Evolutionary conservation across 2,888 invertebrate species (phyloP).

Genomic region (Apomyelois bistriatella): DNA sequence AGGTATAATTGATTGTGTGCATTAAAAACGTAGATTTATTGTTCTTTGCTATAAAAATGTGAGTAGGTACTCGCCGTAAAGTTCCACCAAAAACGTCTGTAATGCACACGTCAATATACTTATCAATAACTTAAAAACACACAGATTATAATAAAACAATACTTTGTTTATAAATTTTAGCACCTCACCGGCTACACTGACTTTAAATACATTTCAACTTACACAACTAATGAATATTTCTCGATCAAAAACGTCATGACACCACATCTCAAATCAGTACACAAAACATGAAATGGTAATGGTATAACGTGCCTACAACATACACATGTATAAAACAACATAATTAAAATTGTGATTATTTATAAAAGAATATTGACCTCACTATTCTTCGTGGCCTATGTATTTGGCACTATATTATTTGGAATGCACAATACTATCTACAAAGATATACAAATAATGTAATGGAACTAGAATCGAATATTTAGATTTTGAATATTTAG

Average conservation of each 20-base stretch:
- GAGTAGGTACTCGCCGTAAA: background rate
- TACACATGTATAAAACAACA: slow-evolving; percentile 39
- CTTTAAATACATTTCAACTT: slow-evolving; percentile 43
- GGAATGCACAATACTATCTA: slow-evolving; percentile 72
- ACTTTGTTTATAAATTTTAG: slow-evolving; percentile 59
- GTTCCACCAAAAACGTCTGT: slow-evolving; percentile 23
- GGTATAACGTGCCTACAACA: slow-evolving; percentile 37
- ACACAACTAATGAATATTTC: slow-evolving; percentile 47
- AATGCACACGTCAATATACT: slow-evolving; percentile 38
- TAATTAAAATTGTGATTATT: slow-evolving; percentile 60
- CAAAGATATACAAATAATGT: slow-evolving; percentile 46
- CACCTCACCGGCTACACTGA: slow-evolving; percentile 69
- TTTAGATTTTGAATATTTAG: slow-evolving; percentile 38
- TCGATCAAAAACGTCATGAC: slow-evolving; percentile 48
- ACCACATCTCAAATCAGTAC: slow-evolving; percentile 53
- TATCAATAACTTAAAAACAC: slow-evolving; percentile 49
- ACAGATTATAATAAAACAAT: slow-evolving; percentile 47
- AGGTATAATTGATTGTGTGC: slow-evolving; percentile 30
- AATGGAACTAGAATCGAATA: slow-evolving; percentile 40
- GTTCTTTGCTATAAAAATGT: slow-evolving; percentile 23
- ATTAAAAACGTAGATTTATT: slow-evolving; percentile 31
- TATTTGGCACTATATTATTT: slow-evolving; percentile 77
- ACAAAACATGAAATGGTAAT: slow-evolving; percentile 43
- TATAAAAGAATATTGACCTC: slow-evolving; percentile 47
- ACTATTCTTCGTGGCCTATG: slow-evolving; percentile 46